Evolutionary conservation across 2,113 vertebrate genomes (phyloP).

Genomic region (Conger conger): DNA sequence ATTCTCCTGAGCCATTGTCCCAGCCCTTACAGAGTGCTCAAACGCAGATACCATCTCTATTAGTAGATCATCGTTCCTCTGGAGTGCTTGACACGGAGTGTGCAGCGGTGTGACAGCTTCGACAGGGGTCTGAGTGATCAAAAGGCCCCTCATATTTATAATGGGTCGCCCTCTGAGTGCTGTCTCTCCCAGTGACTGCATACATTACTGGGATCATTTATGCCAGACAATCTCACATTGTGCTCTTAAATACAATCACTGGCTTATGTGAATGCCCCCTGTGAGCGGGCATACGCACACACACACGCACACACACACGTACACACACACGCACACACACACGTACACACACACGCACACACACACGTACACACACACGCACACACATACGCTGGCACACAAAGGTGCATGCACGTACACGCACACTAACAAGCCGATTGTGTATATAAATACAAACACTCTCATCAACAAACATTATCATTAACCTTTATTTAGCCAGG

Average conservation of each 20-base stretch:
- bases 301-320: neutral
- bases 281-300: neutral
- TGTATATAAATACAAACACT: neutral
- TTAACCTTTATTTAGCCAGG: too few relatives aligned
- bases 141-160: neutral
- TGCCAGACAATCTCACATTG: neutral
- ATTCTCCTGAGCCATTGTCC: slow-evolving; percentile 55
- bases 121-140: neutral
- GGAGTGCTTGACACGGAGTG: slow-evolving; percentile 8
- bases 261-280: neutral
- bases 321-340: neutral
- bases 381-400: neutral
- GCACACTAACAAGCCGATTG: neutral
- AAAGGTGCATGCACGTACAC: neutral
- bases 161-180: neutral
- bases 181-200: neutral
- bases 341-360: neutral
- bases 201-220: neutral
- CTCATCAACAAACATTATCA: too few relatives aligned
- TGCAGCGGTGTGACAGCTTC: slow-evolving; percentile 5
- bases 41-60: slow-evolving; percentile 51
- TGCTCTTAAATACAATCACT: neutral
- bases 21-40: slow-evolving; percentile 42
- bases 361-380: neutral
- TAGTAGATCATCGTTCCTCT: slow-evolving; percentile 38